Percentiles rank a stretch among this genome's conserved stretches.
Evolutionary conservation across 1,140 invertebrate species (phyloP).

Genomic region (Papilio polyxenes): DNA sequence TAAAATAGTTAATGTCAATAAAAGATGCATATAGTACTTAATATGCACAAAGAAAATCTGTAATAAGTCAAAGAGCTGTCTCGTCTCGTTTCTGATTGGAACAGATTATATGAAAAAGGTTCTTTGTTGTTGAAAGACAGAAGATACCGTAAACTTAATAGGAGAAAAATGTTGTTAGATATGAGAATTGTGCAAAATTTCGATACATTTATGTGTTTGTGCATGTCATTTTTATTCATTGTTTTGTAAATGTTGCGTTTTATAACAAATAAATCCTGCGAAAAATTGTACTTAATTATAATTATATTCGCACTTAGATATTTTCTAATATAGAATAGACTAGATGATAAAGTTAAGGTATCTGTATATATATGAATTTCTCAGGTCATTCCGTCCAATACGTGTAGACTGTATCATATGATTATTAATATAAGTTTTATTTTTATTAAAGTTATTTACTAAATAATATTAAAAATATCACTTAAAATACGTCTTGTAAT

Average conservation of each 20-base stretch:
- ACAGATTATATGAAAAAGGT: not conserved
- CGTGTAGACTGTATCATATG: constrained; percentile 43
- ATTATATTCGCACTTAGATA: constrained; percentile 19
- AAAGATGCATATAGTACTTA: not conserved
- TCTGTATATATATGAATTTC: constrained; percentile 53
- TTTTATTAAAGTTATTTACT: not conserved
- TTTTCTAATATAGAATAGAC: not conserved
- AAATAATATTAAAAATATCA: constrained; percentile 2
- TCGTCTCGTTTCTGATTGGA: not conserved
- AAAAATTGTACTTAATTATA: constrained; percentile 45
- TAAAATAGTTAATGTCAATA: not conserved
- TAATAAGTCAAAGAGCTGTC: not conserved
- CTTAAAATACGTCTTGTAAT: not conserved
- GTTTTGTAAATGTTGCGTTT: constrained; percentile 1
- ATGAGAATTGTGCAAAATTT: not conserved
- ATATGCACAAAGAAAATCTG: not conserved
- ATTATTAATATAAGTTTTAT: not conserved
- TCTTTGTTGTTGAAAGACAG: not conserved
- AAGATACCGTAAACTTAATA: not conserved
- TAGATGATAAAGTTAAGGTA: constrained; percentile 17
- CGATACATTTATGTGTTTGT: not conserved
- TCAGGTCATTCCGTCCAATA: constrained; percentile 65
- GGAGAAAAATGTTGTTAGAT: not conserved
- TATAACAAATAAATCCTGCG: constrained; percentile 37
- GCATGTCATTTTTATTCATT: not conserved